Base-by-base conservation (phyloP, 2,888 invertebrate species). In the Hirtodrosophila duncani region DNA sequence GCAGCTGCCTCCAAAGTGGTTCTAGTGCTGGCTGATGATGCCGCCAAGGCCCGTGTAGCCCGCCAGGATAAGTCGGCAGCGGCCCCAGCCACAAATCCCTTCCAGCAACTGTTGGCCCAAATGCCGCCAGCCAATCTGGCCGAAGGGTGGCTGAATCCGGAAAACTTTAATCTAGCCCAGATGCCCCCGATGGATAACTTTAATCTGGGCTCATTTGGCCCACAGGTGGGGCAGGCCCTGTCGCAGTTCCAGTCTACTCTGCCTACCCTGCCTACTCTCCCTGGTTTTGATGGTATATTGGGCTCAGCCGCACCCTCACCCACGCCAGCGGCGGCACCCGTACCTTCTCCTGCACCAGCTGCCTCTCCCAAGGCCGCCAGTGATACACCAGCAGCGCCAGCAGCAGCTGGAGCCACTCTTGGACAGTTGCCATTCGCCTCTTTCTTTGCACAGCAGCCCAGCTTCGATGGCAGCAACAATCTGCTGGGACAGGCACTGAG, bases 11-110 rank as follows among this genome's bases (percentile, higher is more conserved):
- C 84, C 0, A 83, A 83, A 46, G 81, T 84, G 8, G 75, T 84
- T 1, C 57, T 84, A 3, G 83, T 84, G 5, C 45, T 84, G 11
- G 82, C 83, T 26, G 83, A 84, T 9, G 83, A 83, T 30, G 63
- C 64, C 3, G 63, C 53, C 20, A 63, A 55, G 45, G 39, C 67
- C 2, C 63, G 66, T 3, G 59, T 59, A 0, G 39, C 66, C 1
- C 66, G 77, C 6, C 81, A 81, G 36, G 62, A 74, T 41, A 10
- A 37, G 0, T 21, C 45, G 2, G 16, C 30, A 2, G 17, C 29
- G 0, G 0, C 14, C 9, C 1, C 2, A n/a, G 3, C 17, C 3
- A 0, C 17, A 8, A 24, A 14, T 17, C 3, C 45, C 13, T 9
- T 56, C 5, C 5, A 14, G 7, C 52, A 70, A 16, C 13, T 60